phyloP scores from a whole-genome alignment of 2,888 invertebrate species.

The Perizoma flavofasciatum region DNA sequence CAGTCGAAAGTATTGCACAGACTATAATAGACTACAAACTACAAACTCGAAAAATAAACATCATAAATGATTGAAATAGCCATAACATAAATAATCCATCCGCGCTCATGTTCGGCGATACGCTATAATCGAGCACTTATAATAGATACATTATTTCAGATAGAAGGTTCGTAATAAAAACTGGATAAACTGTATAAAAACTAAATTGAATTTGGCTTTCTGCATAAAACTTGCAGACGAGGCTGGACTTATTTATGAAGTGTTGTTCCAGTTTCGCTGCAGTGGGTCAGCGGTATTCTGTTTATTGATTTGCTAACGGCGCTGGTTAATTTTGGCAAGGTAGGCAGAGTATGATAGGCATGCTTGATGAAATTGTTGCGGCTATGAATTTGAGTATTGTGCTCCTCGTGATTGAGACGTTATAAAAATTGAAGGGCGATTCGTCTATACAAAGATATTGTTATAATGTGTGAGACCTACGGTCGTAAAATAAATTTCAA shows the following conservation, averaged over 20 bases:
- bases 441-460: no score
- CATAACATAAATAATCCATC: slow-evolving; percentile 18
- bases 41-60: not conserved
- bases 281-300: slow-evolving; percentile 71
- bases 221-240: slow-evolving; percentile 68
- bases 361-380: slow-evolving; percentile 13
- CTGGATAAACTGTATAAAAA: slow-evolving; percentile 37
- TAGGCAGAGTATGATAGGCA: slow-evolving; percentile 22
- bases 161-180: slow-evolving; percentile 38
- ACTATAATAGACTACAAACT: not conserved
- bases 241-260: slow-evolving; percentile 70
- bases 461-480: no score
- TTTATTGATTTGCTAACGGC: slow-evolving; percentile 77
- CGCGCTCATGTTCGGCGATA: not conserved
- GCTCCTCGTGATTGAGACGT: not conserved
- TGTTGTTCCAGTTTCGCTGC: slow-evolving; percentile 70
- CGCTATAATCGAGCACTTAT: slow-evolving; percentile 14
- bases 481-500: no score
- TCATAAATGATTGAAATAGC: slow-evolving; percentile 14
- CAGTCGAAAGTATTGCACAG: no score
- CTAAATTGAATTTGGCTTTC: slow-evolving; percentile 62
- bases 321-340: slow-evolving; percentile 74
- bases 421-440: not conserved
- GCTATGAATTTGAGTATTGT: slow-evolving; percentile 6
- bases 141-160: slow-evolving; percentile 29